Evolutionary conservation across 2,888 invertebrate genomes (phyloP), one percentile per base, ranked within the genome.

Genomic region (Heliconius ismenius): DNA sequence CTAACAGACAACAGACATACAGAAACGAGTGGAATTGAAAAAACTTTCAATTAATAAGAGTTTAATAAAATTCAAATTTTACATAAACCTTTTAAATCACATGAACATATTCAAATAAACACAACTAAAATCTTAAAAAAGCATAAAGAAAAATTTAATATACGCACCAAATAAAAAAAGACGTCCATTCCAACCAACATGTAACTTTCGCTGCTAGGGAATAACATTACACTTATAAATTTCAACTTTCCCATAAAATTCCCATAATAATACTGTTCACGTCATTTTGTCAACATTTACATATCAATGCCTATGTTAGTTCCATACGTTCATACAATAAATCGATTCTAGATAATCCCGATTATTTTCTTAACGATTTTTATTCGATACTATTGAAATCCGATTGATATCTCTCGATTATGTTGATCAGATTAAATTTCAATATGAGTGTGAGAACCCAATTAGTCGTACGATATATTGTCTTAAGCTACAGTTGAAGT

Each of bases 361-460:
- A 76, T 76, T 73, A 73, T 68, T 76, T 69, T 63, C 68, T 63
- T 68, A 62, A 76, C 28, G 64, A 49, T 75, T 69, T 75, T 69
- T 75, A 78, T 78, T 63, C 68, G 32, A 75, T 60, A 68, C 73
- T 49, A 39, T 65, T 65, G 60, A 58, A 60, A 39, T 60, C n/a
- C 72, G 78, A 73, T 75, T 75, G 49, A 73, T 43, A 78, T 78
- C 78, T 78, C 69, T 68, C 69, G 75, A 73, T 70, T 72, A 26
- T 54, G 36, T 76, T 65, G 63, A 78, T 68, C 73, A 75, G 78
- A 78, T 78, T 75, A 75, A 73, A 75, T 78, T 73, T 78, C 78
- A 73, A 73, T 60, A 15, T 28, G 75, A 78, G 78, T 78, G 78
- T 78, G 78, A 73, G 78, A 78, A 78, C 67, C 68, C 67, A 73